These are phyloP conservation scores for Clarias gariepinus DNA, from an alignment of 2,113 vertebrate genomes.

Conservation along the genomic window DNA sequence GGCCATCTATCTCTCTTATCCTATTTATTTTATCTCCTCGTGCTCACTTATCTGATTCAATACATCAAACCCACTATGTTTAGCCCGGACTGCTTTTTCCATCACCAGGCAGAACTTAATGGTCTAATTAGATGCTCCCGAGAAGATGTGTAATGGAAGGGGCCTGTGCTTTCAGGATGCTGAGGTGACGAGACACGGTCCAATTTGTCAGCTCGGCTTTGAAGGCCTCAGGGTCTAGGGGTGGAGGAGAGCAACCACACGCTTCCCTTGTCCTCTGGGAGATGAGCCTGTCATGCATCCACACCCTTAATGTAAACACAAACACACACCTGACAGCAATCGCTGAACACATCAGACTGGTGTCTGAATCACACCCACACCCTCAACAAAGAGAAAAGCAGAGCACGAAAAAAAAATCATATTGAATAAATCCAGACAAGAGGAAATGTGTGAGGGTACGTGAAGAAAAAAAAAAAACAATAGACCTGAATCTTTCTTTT, in stretches of 20 bases:
- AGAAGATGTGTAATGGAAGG: conserved; percentile 38
- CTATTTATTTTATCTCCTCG: conserved; percentile 22
- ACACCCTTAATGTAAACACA: neutral
- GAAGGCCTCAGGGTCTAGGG: conserved; percentile 29
- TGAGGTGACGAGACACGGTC: conserved; percentile 16
- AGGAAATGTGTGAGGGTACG: neutral
- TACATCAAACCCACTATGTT: conserved; percentile 24
- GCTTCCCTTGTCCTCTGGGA: conserved; percentile 25
- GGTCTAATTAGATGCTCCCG: neutral
- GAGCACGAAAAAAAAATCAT: neutral
- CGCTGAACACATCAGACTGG: conserved; percentile 11
- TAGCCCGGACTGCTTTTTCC: neutral
- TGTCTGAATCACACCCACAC: neutral
- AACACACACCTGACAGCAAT: conserved; percentile 30
- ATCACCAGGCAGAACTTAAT: conserved; percentile 2
- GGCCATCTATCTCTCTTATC: conserved; percentile 38
- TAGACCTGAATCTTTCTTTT: neutral
- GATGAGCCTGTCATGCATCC: conserved; percentile 8
- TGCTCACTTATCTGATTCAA: conserved; percentile 33
- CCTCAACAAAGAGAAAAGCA: neutral
- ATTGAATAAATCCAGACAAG: neutral
- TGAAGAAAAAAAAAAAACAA: neutral
- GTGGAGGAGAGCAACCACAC: neutral
- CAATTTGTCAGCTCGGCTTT: conserved; percentile 52
- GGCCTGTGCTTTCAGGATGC: neutral